Evolutionary conservation across 1,140 invertebrate genomes (phyloP).

Genomic region (Cydia pomonella): DNA sequence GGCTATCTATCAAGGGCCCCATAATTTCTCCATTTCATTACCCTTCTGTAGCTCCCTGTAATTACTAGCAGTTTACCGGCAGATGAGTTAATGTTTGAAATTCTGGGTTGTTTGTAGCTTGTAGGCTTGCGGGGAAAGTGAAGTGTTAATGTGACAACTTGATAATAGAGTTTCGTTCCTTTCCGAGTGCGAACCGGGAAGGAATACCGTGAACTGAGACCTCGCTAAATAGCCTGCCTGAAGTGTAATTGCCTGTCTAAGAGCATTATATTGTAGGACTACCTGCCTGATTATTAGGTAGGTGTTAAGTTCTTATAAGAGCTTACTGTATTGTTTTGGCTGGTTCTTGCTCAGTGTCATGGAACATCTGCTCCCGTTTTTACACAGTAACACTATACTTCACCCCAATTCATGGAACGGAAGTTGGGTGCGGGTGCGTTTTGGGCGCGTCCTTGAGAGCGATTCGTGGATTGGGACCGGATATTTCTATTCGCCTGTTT

Average conservation of each 20-base stretch:
- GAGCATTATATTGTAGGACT: conserved; percentile 3
- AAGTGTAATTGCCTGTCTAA: conserved; percentile 17
- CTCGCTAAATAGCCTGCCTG: conserved; percentile 44
- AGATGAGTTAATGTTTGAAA: conserved; percentile 77
- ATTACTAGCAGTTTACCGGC: conserved; percentile 69
- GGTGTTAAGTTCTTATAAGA: background rate
- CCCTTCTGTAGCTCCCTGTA: conserved; percentile 56
- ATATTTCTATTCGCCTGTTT: conserved; percentile 57
- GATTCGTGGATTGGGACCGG: conserved; percentile 54
- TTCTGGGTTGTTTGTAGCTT: conserved; percentile 56
- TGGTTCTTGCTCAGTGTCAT: conserved; percentile 5
- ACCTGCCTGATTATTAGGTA: conserved; percentile 4
- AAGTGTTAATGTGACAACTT: conserved; percentile 75
- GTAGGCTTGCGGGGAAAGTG: conserved; percentile 62
- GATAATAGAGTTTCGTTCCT: conserved; percentile 67
- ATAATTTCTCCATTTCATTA: conserved; percentile 59
- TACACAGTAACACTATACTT: conserved; percentile 46
- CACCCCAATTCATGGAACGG: conserved; percentile 57
- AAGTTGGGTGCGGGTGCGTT: conserved; percentile 63
- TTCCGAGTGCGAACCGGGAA: conserved; percentile 58
- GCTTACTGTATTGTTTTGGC: conserved; percentile 12
- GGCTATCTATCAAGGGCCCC: conserved; percentile 63
- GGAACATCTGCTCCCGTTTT: conserved; percentile 50
- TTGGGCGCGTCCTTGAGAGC: conserved; percentile 68
- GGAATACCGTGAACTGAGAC: conserved; percentile 54